phyloP scores from a whole-genome alignment of 2,113 vertebrate species.

The Propithecus coquereli region DNA sequence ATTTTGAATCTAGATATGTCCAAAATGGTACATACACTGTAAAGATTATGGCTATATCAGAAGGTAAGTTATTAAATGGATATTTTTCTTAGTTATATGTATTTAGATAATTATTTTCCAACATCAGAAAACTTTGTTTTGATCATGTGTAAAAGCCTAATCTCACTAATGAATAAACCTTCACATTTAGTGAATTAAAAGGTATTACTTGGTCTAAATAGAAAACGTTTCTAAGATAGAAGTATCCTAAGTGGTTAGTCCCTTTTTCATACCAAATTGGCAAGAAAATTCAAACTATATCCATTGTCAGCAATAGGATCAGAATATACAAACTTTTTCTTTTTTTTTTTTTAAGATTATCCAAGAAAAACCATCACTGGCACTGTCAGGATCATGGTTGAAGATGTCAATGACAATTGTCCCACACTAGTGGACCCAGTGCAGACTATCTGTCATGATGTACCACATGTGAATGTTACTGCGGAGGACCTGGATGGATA shows the following conservation, averaged over 20 bases:
- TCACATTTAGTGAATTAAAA: not conserved
- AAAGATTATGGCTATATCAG: constrained; percentile 81
- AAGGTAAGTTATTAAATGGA: constrained; percentile 75
- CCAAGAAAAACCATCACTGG: constrained; percentile 90
- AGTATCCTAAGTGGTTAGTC: not conserved
- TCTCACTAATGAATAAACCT: not conserved
- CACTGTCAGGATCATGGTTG: constrained; percentile 87
- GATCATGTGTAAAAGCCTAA: not conserved
- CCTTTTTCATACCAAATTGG: not conserved
- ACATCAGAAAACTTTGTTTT: not conserved
- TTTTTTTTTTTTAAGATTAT: constrained; percentile 77
- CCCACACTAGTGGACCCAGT: constrained; percentile 81
- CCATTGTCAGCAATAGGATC: not conserved
- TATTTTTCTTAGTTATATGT: not conserved
- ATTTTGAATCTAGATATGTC: constrained; percentile 82
- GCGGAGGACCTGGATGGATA: constrained; percentile 86
- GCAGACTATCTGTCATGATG: constrained; percentile 82
- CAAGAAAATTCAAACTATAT: not conserved
- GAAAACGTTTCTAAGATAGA: not conserved
- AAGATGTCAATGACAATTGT: constrained; percentile 93
- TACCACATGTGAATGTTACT: constrained; percentile 82
- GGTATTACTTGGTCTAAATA: not conserved
- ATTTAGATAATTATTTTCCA: constrained; percentile 17
- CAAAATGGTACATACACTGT: constrained; percentile 83
- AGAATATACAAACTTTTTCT: not conserved